Percentiles rank a stretch among this genome's conserved stretches.
These are phyloP conservation scores for Chaunax sp. DNA, from an alignment of 2,797 vertebrate species.

Conservation along the genomic window DNA sequence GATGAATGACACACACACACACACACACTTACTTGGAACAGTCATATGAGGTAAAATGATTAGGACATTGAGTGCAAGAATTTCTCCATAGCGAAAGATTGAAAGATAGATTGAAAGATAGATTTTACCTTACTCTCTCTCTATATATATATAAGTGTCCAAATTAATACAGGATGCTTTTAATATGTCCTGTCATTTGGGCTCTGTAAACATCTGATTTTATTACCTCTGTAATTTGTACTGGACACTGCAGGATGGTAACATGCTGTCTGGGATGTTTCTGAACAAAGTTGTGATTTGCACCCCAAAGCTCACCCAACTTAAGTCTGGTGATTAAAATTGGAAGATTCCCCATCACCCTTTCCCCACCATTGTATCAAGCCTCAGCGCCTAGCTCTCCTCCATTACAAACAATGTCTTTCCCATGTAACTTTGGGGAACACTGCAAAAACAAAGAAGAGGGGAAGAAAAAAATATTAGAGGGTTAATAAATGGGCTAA, in stretches of 20 bases:
- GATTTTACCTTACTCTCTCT: no score
- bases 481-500: conserved; percentile 53
- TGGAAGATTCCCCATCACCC: conserved; percentile 66
- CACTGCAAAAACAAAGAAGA: conserved; percentile 46
- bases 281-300: conserved; percentile 38
- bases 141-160: conserved; percentile 9
- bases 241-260: conserved; percentile 58
- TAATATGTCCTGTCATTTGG: conserved; percentile 46
- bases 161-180: conserved; percentile 54
- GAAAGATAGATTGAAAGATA: no score
- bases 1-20: conserved; percentile 33
- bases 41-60: conserved; percentile 57
- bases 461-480: conserved; percentile 47
- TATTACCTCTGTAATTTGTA: conserved; percentile 63
- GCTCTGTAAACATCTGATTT: conserved; percentile 64
- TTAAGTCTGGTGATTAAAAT: conserved; percentile 65
- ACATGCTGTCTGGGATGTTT: conserved; percentile 50
- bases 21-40: conserved; percentile 53
- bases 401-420: conserved; percentile 75
- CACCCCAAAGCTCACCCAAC: conserved; percentile 54
- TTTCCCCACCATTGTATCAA: conserved; percentile 49
- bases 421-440: conserved; percentile 73
- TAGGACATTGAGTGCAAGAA: conserved; percentile 58
- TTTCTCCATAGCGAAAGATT: conserved; percentile 39
- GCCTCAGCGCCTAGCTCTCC: conserved; percentile 59